These are phyloP conservation scores for Hydroisotoma schaefferi DNA, from an alignment of 2,888 invertebrate genomes.

Conservation along the genomic window DNA sequence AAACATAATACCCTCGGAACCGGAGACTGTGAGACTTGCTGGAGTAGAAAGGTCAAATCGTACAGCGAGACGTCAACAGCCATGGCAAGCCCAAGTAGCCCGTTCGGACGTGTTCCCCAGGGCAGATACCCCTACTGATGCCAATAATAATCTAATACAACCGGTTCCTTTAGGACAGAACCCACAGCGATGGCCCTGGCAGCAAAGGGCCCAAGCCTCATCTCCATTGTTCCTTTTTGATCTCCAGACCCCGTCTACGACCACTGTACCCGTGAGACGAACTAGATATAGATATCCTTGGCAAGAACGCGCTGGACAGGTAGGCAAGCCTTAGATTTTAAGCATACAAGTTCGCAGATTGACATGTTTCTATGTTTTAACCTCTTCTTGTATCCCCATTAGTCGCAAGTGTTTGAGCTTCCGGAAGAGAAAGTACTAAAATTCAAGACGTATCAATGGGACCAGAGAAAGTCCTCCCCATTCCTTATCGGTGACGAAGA, in stretches of 20 bases:
- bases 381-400: too few relatives aligned
- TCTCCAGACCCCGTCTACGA: neutral
- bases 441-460: neutral
- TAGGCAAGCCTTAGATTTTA: too few relatives aligned
- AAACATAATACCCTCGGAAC: conserved; percentile 1
- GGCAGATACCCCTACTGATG: neutral
- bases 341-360: too few relatives aligned
- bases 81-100: conserved; percentile 8
- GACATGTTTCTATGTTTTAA: too few relatives aligned
- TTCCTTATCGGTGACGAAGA: neutral
- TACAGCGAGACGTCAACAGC: neutral
- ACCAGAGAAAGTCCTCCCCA: neutral
- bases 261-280: neutral
- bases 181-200: neutral
- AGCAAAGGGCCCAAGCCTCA: neutral
- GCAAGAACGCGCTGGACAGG: conserved; percentile 8
- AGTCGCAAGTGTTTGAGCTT: conserved; percentile 5
- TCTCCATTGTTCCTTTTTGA: neutral
- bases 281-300: conserved; percentile 11
- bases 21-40: neutral
- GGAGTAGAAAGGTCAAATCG: neutral
- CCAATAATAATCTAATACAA: neutral
- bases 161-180: neutral
- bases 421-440: neutral
- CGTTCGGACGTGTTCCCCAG: conserved; percentile 11